Evolutionary conservation across 35 echinoderm and acorn worm species (phyloP).

Genomic region (Chiridota heheva): DNA sequence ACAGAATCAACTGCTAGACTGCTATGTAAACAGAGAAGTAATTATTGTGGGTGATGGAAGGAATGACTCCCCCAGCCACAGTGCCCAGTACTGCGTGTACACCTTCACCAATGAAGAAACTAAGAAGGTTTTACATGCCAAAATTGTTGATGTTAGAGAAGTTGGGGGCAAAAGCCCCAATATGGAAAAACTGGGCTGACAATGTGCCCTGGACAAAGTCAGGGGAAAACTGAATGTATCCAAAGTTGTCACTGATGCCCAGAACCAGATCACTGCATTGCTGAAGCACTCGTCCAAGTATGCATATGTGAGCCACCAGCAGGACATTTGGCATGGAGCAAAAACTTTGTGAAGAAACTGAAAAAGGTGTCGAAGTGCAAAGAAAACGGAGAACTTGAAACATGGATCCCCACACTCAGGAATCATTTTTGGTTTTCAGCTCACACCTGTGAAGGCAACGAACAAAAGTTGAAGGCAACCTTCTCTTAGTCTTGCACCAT

Average conservation of each 20-base stretch:
- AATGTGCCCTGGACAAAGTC: no score
- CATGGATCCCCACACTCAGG: background rate
- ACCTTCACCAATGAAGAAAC: background rate
- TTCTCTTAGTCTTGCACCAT: no score
- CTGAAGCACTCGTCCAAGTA: background rate
- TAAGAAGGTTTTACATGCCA: conserved; percentile 29
- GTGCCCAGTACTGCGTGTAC: conserved; percentile 35
- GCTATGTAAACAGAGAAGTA: background rate
- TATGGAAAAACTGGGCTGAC: no score
- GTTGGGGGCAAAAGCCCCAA: background rate
- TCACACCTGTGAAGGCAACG: no score
- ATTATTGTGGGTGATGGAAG: conserved; percentile 17
- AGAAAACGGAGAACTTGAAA: background rate
- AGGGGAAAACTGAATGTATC: no score
- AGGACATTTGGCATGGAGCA: background rate
- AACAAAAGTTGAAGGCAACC: background rate
- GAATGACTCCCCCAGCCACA: conserved; percentile 46
- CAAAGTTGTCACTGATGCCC: background rate
- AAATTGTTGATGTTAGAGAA: conserved; percentile 6
- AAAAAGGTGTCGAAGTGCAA: background rate
- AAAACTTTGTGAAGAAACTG: background rate
- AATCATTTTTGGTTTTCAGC: background rate
- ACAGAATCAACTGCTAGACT: background rate
- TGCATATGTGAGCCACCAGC: background rate
- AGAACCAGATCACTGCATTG: background rate